Conservation (phyloP, 2,797 vertebrate species). For the Anas flavirostris region DNA sequence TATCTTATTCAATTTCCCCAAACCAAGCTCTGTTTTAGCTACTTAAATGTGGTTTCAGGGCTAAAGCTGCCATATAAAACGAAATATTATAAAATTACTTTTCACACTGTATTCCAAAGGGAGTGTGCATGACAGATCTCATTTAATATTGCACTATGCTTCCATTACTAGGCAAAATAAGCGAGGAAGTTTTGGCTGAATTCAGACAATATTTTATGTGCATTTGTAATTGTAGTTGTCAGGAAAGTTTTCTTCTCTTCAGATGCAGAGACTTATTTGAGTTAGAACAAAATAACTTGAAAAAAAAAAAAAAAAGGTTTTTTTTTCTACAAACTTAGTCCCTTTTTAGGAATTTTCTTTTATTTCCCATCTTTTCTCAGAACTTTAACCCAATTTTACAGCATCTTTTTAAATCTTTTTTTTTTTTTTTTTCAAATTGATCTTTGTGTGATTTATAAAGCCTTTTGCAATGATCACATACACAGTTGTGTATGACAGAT, state of each 20-base stretch:
- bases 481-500: not conserved
- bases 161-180: not conserved
- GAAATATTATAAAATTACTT: slow-evolving; percentile 3
- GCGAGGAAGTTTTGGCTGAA: slow-evolving; percentile 12
- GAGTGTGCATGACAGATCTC: not conserved
- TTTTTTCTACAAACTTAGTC: not conserved
- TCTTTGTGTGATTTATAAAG: not conserved
- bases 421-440: not conserved
- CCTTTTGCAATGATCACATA: not conserved
- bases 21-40: not conserved
- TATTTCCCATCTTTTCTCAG: not conserved
- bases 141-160: not conserved
- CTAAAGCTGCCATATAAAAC: not conserved
- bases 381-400: not conserved
- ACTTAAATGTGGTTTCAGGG: not conserved
- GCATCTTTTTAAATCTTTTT: not conserved
- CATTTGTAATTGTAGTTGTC: not conserved
- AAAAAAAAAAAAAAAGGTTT: not conserved
- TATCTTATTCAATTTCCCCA: not conserved
- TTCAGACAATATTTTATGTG: not conserved
- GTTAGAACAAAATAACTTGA: not conserved
- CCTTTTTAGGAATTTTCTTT: not conserved
- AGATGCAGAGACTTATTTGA: not conserved
- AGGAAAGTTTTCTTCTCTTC: not conserved
- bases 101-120: not conserved